Conservation (phyloP, 2,113 vertebrate species). For the Limanda limanda region DNA sequence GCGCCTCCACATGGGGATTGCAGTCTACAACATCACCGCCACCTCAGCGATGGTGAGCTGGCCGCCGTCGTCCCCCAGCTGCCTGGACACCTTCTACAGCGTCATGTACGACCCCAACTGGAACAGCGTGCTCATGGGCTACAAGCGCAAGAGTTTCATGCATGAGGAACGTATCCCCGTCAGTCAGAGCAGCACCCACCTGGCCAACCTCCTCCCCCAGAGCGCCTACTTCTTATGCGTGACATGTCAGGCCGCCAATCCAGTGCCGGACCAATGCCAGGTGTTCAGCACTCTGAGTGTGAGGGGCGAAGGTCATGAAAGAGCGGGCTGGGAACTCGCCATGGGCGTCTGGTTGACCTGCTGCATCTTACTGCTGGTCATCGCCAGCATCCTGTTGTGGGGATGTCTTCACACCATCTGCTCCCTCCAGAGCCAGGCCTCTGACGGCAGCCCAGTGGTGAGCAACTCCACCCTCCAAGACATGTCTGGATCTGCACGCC, state of each 20-base stretch:
- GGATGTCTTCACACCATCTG: conserved; percentile 85
- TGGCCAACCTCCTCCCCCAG: conserved; percentile 86
- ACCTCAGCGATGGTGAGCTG: conserved; percentile 86
- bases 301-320: conserved; percentile 60
- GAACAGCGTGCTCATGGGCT: conserved; percentile 85
- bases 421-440: conserved; percentile 49
- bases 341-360: conserved; percentile 90
- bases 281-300: conserved; percentile 84
- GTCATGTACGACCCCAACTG: conserved; percentile 91
- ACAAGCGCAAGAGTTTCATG: conserved; percentile 86
- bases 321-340: conserved; percentile 84
- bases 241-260: conserved; percentile 88
- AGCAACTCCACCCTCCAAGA: conserved; percentile 35
- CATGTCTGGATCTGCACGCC: not conserved
- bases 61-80: conserved; percentile 83
- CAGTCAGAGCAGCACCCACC: conserved; percentile 83
- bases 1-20: conserved; percentile 79
- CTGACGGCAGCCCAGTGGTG: conserved; percentile 22
- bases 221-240: conserved; percentile 89
- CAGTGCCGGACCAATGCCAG: conserved; percentile 86
- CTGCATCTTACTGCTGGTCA: conserved; percentile 86
- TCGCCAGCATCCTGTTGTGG: conserved; percentile 84
- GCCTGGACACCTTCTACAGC: conserved; percentile 89
- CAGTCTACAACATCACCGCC: conserved; percentile 85
- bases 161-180: conserved; percentile 87